Conservation (phyloP, 1,140 invertebrate genomes). For the Neodiprion virginianus region DNA sequence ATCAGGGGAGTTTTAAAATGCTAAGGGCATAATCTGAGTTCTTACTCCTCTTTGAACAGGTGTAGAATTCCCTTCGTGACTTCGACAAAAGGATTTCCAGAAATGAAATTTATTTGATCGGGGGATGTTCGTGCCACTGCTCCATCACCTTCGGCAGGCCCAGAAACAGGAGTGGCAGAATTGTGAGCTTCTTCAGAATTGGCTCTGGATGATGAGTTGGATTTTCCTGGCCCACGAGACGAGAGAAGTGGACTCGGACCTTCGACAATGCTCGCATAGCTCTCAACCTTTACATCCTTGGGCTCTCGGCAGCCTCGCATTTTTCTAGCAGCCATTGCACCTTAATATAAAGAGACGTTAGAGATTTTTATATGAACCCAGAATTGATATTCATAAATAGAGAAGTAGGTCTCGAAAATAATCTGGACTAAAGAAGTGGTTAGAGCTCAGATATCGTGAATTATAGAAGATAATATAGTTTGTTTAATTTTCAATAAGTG, state of each 20-base stretch:
- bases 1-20: too few species aligned
- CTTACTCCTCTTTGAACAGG: constrained; percentile 93
- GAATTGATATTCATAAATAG: neutral
- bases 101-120: constrained; percentile 85
- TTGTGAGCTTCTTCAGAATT: constrained; percentile 57
- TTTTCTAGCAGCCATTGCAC: constrained; percentile 53
- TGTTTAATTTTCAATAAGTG: neutral
- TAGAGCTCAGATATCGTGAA: constrained; percentile 8
- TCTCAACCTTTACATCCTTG: constrained; percentile 71
- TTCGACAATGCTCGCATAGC: constrained; percentile 65
- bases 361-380: neutral
- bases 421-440: neutral
- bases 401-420: neutral
- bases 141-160: constrained; percentile 50
- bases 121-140: constrained; percentile 49
- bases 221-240: constrained; percentile 46
- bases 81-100: constrained; percentile 97
- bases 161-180: constrained; percentile 55
- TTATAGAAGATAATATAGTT: neutral
- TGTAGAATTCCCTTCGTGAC: constrained; percentile 95
- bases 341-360: constrained; percentile 24
- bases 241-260: constrained; percentile 44
- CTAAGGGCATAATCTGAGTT: too few species aligned
- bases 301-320: constrained; percentile 66
- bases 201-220: constrained; percentile 47